Evolutionary conservation across 1,140 invertebrate species (phyloP).

Genomic region (Hylaeus volcanicus): DNA sequence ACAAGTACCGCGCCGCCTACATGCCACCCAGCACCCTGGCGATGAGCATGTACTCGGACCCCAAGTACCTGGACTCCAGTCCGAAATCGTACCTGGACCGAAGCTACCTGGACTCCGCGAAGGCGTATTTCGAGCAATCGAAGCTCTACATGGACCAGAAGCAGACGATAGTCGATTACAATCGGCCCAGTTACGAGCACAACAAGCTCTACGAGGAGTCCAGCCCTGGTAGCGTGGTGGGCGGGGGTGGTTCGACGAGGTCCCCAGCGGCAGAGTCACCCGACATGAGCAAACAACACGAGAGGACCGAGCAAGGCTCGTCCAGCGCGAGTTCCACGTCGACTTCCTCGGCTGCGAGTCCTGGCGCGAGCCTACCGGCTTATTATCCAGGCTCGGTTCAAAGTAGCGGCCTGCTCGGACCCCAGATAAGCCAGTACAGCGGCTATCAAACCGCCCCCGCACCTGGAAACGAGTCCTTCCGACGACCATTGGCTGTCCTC

Average conservation of each 20-base stretch:
- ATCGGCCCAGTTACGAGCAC: constrained; percentile 79
- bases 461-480: constrained; percentile 84
- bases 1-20: constrained; percentile 87
- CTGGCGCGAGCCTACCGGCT: constrained; percentile 80
- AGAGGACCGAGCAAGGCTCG: constrained; percentile 81
- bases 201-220: constrained; percentile 85
- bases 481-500: constrained; percentile 90
- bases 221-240: constrained; percentile 82
- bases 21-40: constrained; percentile 83
- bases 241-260: constrained; percentile 75
- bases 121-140: constrained; percentile 88
- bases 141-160: constrained; percentile 91
- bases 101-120: constrained; percentile 85
- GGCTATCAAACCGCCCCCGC: constrained; percentile 82
- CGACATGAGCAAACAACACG: constrained; percentile 80
- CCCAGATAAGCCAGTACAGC: constrained; percentile 85
- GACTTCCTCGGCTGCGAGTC: constrained; percentile 84
- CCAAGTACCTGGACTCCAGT: constrained; percentile 83
- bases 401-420: constrained; percentile 76
- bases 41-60: constrained; percentile 86
- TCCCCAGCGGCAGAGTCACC: constrained; percentile 84
- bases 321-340: constrained; percentile 81
- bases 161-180: constrained; percentile 77
- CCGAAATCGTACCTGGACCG: constrained; percentile 87
- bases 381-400: constrained; percentile 83